Evolutionary conservation across 2,888 invertebrate species (phyloP), one percentile per base, ranked within the genome.

Genomic region (Drosophila leonis): DNA sequence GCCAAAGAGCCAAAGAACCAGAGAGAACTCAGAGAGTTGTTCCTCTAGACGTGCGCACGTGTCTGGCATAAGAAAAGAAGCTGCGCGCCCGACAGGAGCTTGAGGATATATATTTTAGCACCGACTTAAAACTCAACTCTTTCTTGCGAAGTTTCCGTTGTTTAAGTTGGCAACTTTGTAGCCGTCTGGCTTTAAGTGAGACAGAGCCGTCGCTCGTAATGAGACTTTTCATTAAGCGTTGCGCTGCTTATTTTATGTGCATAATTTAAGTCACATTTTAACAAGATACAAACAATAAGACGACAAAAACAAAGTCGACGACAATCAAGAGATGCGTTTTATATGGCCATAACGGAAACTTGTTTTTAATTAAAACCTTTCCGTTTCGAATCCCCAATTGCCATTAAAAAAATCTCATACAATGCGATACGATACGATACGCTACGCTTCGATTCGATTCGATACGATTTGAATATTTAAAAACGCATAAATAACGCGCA

Each of bases 131-230:
- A 78, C 66, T 51, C 65, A 75, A 74, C 82, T 70, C 72, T 72
- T 66, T 31, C 6, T n/a, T 29, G 9, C 29, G 65, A 49, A 41
- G 20, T 54, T 72, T 55, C 35, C 46, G 35, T 55, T 73, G 70
- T 83, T 83, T 89, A 75, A 83, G 63, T 83, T 83, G 78, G 60
- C 60, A 83, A 89, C 87, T 89, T 88, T 84, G 70, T 79, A 78
- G 85, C 70, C 75, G 78, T 67, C 75, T 76, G 71, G 46, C 62
- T 68, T 56, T 49, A 69, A 52, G 39, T 39, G 41, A 18, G 57
- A 12, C 24, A 29, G 37, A 41, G 42, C 46, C 57, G 57, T 24
- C 13, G 44, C 44, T 44, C 24, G 44, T 75, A 88, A 82, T 78
- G 74, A 75, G 73, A 67, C 69, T 80, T 72, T 63, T 75, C 69